Base-by-base conservation (phyloP, 2,888 invertebrate genomes). In the Yponomeuta cagnagella region DNA sequence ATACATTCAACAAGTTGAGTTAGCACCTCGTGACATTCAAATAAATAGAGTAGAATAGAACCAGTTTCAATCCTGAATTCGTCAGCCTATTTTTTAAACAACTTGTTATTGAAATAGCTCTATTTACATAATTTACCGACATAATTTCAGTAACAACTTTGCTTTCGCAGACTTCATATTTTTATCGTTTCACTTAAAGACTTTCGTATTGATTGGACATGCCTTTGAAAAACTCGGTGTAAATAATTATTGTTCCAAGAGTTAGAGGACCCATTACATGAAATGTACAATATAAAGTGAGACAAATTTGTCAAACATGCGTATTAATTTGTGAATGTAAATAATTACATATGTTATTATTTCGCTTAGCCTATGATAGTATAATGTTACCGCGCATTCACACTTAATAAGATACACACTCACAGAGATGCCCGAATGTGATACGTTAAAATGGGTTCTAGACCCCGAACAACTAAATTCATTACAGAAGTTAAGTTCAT, bases 181-280 rank as follows among this genome's bases (percentile, higher is more conserved):
- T 12, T 58, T 15, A 12, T 43, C 33, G 43, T 43, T 5, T 8
- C 43, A 43, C 1, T 43, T 43, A 8, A 43, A 33, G 5, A 33
- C 33, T 43, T 43, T 43, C 43, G 43, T 43, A 43, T 43, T 43
- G 43, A 43, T 43, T 43, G 43, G 43, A 43, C 15, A 15, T 15
- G 15, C 52, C 52, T 15, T 58, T 58, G 52, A 58, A 58, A 58
- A 15, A 15, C 15, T 58, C 52, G 4, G 15, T 58, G 52, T 15
- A 58, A 67, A 6, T 37, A 33, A 70, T 23, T 48, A 23, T 48
- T 58, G 6, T 33, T 23, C 37, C 67, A 48, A 65, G 48, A 23
- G 30, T 58, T 12, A 69, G 48, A 80, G 78, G 89, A 89, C 90
- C 90, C 90, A 84, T 81, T 86, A 88, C 89, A 87, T 90, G 90